Conservation (phyloP, 2,888 invertebrate genomes). For the Torymus texanus region DNA sequence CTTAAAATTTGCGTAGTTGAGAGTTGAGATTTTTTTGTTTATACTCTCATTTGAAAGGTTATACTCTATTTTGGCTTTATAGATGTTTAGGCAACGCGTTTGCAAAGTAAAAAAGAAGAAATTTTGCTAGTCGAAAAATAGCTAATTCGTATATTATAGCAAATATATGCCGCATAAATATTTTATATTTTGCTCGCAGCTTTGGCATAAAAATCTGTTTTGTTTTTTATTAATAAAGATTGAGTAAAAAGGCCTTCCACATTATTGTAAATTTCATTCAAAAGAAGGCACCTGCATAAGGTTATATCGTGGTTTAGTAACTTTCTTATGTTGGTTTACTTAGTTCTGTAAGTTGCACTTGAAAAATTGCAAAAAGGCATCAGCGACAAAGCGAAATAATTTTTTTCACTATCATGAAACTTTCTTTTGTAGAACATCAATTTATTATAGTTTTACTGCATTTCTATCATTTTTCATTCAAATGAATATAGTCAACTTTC, state of each 20-base stretch:
- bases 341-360: conserved; percentile 44
- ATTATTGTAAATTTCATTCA: conserved; percentile 45
- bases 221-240: conserved; percentile 25
- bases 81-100: conserved; percentile 48
- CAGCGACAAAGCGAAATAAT: conserved; percentile 51
- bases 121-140: conserved; percentile 49
- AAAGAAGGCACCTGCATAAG: conserved; percentile 55
- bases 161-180: conserved; percentile 43
- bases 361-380: conserved; percentile 54
- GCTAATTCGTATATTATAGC: conserved; percentile 49
- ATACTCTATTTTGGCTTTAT: conserved; percentile 43
- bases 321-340: conserved; percentile 35
- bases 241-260: conserved; percentile 48
- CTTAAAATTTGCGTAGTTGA: conserved; percentile 30
- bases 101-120: conserved; percentile 48
- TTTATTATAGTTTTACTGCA: conserved; percentile 27
- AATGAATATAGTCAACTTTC: conserved; percentile 38
- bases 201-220: conserved; percentile 52
- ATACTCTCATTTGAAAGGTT: conserved; percentile 23
- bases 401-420: conserved; percentile 38
- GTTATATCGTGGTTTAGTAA: conserved; percentile 48
- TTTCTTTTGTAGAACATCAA: conserved; percentile 28
- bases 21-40: conserved; percentile 15
- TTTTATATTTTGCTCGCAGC: conserved; percentile 38
- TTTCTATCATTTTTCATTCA: conserved; percentile 27